Evolutionary conservation across 2,113 vertebrate genomes (phyloP).

Genomic region (Barnardius zonarius): DNA sequence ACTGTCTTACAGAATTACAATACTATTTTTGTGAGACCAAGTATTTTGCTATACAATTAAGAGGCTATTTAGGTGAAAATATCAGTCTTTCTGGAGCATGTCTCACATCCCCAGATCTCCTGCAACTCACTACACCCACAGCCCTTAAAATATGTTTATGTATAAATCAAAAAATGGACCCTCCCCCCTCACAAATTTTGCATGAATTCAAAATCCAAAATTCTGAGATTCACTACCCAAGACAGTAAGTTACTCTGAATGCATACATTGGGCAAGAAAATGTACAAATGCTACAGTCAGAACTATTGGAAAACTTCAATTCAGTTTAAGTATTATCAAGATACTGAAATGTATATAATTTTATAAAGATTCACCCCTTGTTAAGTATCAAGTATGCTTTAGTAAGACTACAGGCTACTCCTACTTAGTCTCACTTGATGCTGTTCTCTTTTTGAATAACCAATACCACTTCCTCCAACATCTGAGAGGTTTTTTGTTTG

Average conservation of each 20-base stretch:
- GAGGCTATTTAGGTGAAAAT: not conserved
- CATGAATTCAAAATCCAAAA: not conserved
- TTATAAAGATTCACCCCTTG: not conserved
- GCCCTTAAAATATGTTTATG: not conserved
- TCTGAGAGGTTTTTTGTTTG: not conserved
- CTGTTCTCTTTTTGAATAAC: not conserved
- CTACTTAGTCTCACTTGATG: not conserved
- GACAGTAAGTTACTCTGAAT: not conserved
- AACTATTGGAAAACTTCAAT: not conserved
- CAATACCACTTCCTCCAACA: not conserved
- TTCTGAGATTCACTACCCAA: not conserved
- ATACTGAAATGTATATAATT: not conserved
- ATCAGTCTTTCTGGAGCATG: not conserved
- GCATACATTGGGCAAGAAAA: not conserved
- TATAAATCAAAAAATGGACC: not conserved
- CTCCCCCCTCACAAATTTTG: not conserved
- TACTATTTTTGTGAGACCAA: not conserved
- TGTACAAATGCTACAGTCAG: not conserved
- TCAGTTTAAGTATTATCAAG: not conserved
- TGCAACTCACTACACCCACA: not conserved
- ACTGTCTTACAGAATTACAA: not conserved
- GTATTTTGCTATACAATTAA: not conserved
- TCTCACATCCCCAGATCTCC: not conserved
- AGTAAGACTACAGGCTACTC: not conserved
- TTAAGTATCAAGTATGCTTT: not conserved